phyloP scores from a whole-genome alignment of 2,113 vertebrate species.

The Rhynchopsitta pachyrhyncha region DNA sequence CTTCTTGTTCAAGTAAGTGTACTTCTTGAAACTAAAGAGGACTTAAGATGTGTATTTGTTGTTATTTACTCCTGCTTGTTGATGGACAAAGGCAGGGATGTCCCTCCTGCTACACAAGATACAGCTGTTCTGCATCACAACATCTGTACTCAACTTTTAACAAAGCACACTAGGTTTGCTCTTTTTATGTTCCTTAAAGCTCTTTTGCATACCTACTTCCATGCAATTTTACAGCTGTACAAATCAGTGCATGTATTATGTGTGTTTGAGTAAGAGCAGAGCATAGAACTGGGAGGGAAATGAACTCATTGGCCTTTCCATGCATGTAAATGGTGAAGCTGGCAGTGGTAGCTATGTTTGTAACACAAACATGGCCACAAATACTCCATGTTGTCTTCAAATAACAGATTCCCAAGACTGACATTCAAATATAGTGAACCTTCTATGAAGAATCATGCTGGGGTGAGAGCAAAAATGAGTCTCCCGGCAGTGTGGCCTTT shows the following conservation, averaged over 20 bases:
- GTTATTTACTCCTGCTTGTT: neutral
- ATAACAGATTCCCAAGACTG: neutral
- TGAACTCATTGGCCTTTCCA: neutral
- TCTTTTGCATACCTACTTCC: accelerated
- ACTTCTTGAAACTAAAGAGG: neutral
- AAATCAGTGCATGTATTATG: no score
- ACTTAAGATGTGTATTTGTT: neutral
- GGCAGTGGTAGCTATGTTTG: neutral
- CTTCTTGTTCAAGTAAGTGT: neutral
- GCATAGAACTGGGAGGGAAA: accelerated
- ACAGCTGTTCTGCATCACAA: neutral
- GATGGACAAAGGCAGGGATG: neutral
- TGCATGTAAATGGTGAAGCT: neutral
- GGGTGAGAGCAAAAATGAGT: neutral
- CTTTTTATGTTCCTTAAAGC: neutral
- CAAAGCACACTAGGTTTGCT: neutral
- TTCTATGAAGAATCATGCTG: neutral
- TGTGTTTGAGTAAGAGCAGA: neutral
- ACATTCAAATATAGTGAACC: neutral
- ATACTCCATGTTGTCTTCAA: neutral
- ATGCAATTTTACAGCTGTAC: neutral
- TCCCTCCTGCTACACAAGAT: accelerated
- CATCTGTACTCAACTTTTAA: neutral
- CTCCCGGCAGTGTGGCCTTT: neutral
- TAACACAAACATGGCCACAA: neutral